phyloP scores from a whole-genome alignment of 2,888 invertebrate genomes.

The Stenodema calcarata region DNA sequence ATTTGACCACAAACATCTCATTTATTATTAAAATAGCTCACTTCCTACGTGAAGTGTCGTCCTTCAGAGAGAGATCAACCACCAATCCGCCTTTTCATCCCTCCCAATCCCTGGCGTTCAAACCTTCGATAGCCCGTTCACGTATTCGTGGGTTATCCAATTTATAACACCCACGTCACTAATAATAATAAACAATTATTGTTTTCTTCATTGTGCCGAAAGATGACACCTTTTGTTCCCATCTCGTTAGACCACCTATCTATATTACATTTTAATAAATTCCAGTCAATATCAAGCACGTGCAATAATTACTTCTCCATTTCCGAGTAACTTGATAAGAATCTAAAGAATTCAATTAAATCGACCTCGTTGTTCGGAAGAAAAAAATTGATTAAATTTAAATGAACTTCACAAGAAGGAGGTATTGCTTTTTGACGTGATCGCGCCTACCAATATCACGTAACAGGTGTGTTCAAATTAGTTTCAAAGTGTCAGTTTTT shows the following conservation, averaged over 20 bases:
- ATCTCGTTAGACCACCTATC: background rate
- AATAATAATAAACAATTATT: no score
- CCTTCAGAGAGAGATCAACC: no score
- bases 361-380: background rate
- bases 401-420: background rate
- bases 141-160: no score
- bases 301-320: background rate
- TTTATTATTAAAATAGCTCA: no score
- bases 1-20: no score
- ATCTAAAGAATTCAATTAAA: background rate
- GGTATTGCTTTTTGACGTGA: constrained; percentile 15
- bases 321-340: background rate
- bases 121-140: no score
- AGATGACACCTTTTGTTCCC: background rate
- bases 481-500: background rate
- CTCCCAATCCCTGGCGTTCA: no score
- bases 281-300: background rate
- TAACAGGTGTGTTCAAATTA: constrained; percentile 14
- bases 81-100: no score
- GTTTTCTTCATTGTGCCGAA: background rate
- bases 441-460: constrained; percentile 19
- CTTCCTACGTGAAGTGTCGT: no score
- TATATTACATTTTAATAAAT: background rate
- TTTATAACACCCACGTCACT: no score
- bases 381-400: constrained; percentile 20